Base-by-base conservation (phyloP, 2,797 vertebrate genomes). In the Pseudochromis fuscus region DNA sequence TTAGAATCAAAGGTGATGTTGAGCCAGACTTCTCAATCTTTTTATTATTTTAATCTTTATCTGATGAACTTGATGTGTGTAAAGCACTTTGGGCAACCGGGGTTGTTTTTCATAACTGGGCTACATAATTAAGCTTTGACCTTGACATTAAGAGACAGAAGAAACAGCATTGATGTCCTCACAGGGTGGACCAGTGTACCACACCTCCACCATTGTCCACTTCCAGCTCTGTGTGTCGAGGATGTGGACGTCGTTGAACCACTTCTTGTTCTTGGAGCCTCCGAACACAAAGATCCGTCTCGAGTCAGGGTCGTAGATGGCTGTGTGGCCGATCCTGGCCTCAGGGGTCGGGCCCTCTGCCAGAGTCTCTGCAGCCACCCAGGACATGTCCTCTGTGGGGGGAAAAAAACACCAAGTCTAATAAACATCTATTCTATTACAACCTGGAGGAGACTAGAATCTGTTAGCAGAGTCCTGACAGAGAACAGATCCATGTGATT, bases 181-280 rank as follows among this genome's bases (percentile, higher is more conserved):
- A 31, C 4, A 25, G 0, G 11, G 11, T 13, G 35, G 48, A 57
- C 5, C 28, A 27, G 27, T 13, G 2, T 3, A 10, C 1, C 87
- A 50, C 38, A 93, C 94, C 93, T 94, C 93, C 64, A 95, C 93
- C 87, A 91, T 93, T 57, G 86, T 94, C 95, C 94, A 95, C 71
- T 87, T 93, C 94, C 94, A 94, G 85, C 92, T 94, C 79, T 89
- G 89, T 0, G 94, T 95, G 84, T 96, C 95, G 33, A 96, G 89
- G 71, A 96, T 93, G 86, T 94, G 94, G 31, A 95, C 89, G 5
- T 95, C 93, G 3, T 94, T 94, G 75, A 94, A 95, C 93, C 93
- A 94, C 79, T 95, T 94, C 67, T 86, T 94, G 89, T 94, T 95
- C 79, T 95, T 95, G 1, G 92, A 94, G 44, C 94, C 93, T 3